A percentile compares a stretch with the other conserved stretches of the same genome.
These are phyloP conservation scores for Pammene aurita DNA, from an alignment of 2,888 invertebrate species.

Conservation along the genomic window DNA sequence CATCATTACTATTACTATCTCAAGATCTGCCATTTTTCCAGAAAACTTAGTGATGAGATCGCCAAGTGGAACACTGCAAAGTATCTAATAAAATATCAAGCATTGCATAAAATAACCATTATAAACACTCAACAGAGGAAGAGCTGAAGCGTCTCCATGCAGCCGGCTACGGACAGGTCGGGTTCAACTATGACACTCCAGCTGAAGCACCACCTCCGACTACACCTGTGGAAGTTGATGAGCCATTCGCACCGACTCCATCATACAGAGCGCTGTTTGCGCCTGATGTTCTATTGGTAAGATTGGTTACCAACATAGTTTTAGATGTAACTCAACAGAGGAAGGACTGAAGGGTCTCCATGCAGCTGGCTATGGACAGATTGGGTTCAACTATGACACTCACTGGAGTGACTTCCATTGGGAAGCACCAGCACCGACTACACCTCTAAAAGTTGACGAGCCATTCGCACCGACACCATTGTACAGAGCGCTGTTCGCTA, in stretches of 20 bases:
- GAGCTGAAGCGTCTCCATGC: slow-evolving; percentile 93
- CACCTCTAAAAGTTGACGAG: slow-evolving; percentile 87
- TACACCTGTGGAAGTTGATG: slow-evolving; percentile 86
- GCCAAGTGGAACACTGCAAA: background rate
- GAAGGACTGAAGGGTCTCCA: slow-evolving; percentile 95
- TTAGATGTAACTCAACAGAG: slow-evolving; percentile 88
- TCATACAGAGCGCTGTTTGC: slow-evolving; percentile 88
- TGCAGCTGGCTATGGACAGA: slow-evolving; percentile 89
- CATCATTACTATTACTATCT: too few relatives aligned
- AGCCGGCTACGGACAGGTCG: slow-evolving; percentile 89
- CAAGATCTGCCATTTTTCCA: too few relatives aligned
- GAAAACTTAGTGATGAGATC: too few relatives aligned
- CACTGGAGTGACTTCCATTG: too few relatives aligned
- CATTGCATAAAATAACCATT: too few relatives aligned
- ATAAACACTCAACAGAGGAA: slow-evolving; percentile 86
- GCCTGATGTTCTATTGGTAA: slow-evolving; percentile 87
- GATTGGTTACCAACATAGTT: slow-evolving; percentile 51
- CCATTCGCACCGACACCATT: slow-evolving; percentile 88
- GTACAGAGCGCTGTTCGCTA: slow-evolving; percentile 87
- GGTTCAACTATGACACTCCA: slow-evolving; percentile 87
- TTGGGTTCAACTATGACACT: slow-evolving; percentile 89
- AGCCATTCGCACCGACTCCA: slow-evolving; percentile 88
- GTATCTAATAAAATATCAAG: background rate
- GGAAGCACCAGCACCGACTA: slow-evolving; percentile 65
- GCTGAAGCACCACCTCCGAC: slow-evolving; percentile 63